Evolutionary conservation across 2,797 vertebrate genomes (phyloP), one percentile per base, ranked within the genome.

Genomic region (Alectoris magna): DNA sequence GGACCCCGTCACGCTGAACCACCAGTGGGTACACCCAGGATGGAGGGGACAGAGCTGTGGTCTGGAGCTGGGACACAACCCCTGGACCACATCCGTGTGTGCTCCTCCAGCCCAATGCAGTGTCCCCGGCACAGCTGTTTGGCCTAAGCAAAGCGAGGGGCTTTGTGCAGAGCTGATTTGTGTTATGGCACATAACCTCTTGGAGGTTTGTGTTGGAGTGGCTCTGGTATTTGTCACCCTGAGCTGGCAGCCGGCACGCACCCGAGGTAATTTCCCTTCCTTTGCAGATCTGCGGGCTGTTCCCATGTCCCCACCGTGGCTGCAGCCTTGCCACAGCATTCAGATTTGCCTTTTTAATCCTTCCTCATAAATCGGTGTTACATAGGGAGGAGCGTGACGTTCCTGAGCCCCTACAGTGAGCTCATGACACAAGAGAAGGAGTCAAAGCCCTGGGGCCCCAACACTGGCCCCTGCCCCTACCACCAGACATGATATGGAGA

Each of bases 381-480:
- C 18, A 60, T 49, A 34, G 59, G 67, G 67, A 95, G 41, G 73
- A 87, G 84, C 75, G 69, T 49, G 84, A 89, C 78, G 86, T 85
- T 48, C 72, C 89, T 70, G 79, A 39, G 73, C 63, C 59, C 64
- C 39, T 34, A 5, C 73, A 27, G 78, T 9, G 26, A 91, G 87
- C 81, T 80, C 64, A 38, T 75, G 92, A 95, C 58, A 95, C 53
- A 76, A 66, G 92, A 95, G 91, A 94, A 93, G 77, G 95, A 94
- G 91, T 82, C 81, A 94, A 88, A 93, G 86, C 93, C 69, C 87
- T 3, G 9, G 75, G 84, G 85, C 76, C 62, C 53, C 51, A 66
- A 78, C 91, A 94, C 68, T 71, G 56, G 0, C 91, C 34, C 66
- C 74, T 64, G 18, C 59, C 94, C 73, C 92, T 76, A 95, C 72